phyloP scores from a whole-genome alignment of 2,113 vertebrate genomes.

The Promerops cafer region DNA sequence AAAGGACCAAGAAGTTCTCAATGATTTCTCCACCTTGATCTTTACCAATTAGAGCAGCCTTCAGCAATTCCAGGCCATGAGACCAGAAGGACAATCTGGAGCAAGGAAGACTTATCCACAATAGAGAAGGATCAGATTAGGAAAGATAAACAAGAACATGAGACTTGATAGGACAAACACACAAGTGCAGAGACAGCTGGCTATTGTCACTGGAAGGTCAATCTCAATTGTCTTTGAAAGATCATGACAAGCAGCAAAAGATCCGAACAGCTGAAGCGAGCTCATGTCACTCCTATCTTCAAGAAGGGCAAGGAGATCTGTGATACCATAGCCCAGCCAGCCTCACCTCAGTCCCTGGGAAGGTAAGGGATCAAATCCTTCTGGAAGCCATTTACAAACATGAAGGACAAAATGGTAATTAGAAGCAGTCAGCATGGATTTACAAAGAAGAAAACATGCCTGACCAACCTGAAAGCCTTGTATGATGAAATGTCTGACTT shows the following conservation, averaged over 20 bases:
- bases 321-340: background rate
- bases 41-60: background rate
- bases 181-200: background rate
- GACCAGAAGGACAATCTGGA: background rate
- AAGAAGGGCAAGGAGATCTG: background rate
- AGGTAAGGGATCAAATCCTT: background rate
- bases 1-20: background rate
- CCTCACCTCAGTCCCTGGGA: background rate
- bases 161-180: background rate
- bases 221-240: background rate
- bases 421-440: background rate
- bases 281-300: background rate
- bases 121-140: background rate
- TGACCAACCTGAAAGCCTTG: background rate
- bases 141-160: background rate
- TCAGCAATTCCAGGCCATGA: background rate
- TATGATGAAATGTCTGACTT: background rate
- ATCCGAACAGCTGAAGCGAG: background rate
- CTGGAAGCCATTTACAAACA: background rate
- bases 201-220: background rate
- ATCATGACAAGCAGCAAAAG: background rate
- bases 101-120: background rate
- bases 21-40: background rate
- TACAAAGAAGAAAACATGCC: background rate
- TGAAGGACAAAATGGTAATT: background rate